These are phyloP conservation scores for Glareola pratincola DNA, from an alignment of 2,113 vertebrate species.

Conservation along the genomic window DNA sequence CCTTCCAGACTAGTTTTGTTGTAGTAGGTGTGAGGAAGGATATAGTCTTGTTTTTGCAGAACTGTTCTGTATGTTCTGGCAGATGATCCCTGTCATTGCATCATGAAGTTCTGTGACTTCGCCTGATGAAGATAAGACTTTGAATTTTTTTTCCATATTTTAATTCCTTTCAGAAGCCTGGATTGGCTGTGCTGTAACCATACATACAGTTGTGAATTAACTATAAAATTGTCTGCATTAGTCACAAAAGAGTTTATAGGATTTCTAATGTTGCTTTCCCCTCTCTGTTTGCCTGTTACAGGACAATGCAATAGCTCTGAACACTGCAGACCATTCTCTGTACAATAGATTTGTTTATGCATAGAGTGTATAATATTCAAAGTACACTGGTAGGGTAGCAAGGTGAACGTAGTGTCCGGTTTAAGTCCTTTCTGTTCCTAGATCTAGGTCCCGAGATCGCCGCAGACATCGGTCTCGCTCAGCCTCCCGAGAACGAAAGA, in stretches of 20 bases:
- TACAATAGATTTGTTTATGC: not conserved
- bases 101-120: not conserved
- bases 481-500: constrained; percentile 78
- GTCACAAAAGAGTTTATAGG: not conserved
- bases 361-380: not conserved
- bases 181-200: not conserved
- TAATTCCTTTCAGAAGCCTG: not conserved
- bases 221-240: not conserved
- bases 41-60: not conserved
- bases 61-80: not conserved
- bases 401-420: not conserved
- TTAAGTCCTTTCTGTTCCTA: constrained; percentile 10
- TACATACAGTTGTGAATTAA: not conserved
- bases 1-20: not conserved
- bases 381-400: not conserved
- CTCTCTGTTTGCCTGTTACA: not conserved
- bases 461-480: constrained; percentile 80
- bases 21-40: not conserved
- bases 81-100: not conserved
- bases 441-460: constrained; percentile 79
- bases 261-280: not conserved
- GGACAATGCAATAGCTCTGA: not conserved
- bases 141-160: not conserved
- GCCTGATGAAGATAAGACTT: not conserved
- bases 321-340: not conserved